These are phyloP conservation scores for Patella ulyssiponensis DNA, from an alignment of 2,888 invertebrate species.

Conservation along the genomic window DNA sequence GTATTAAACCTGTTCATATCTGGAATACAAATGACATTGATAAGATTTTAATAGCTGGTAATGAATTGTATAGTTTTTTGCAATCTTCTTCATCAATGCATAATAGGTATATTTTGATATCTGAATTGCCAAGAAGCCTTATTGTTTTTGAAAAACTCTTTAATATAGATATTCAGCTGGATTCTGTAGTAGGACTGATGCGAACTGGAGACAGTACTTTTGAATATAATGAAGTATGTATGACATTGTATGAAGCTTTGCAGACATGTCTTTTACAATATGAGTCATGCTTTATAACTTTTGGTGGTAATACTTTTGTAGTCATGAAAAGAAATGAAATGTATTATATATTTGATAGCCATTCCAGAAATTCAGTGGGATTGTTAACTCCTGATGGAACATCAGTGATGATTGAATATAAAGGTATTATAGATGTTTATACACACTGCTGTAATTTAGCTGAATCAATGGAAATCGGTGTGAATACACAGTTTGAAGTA, in stretches of 20 bases:
- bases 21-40: background rate
- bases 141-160: background rate
- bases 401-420: background rate
- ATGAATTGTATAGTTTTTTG: background rate
- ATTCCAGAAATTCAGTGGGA: background rate
- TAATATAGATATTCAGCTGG: background rate
- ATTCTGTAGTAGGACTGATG: background rate
- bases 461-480: background rate
- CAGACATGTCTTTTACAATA: conserved; percentile 2
- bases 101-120: background rate
- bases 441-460: background rate
- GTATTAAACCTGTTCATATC: background rate
- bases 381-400: background rate
- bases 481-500: background rate
- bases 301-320: background rate
- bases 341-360: background rate
- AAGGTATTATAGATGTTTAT: conserved; percentile 1
- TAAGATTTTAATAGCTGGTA: background rate
- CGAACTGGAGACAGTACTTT: no score
- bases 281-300: conserved; percentile 4
- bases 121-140: background rate
- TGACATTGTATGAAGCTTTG: background rate
- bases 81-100: background rate
- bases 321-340: background rate
- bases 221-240: background rate